Evolutionary conservation across 1,140 invertebrate genomes (phyloP).

Genomic region (Monomorium pharaonis): DNA sequence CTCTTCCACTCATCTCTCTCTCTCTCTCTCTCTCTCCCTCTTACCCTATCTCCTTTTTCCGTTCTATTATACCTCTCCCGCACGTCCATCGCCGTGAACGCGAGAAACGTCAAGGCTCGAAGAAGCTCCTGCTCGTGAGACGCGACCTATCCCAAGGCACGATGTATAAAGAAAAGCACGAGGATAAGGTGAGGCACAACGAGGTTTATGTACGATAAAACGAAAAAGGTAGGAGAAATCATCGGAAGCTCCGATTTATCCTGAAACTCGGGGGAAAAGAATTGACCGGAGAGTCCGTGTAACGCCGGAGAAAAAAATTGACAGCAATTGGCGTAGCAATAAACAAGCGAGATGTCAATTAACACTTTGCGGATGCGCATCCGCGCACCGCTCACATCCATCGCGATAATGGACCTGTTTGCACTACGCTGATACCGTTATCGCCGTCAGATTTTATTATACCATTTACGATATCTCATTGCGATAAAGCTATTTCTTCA

Average conservation of each 20-base stretch:
- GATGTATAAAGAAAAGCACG: slow-evolving; percentile 35
- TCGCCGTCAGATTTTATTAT: slow-evolving; percentile 21
- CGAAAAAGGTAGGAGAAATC: not conserved
- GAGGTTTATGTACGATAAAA: not conserved
- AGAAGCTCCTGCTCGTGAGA: slow-evolving; percentile 48
- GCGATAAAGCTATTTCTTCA: slow-evolving; percentile 22
- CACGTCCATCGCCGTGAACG: slow-evolving; percentile 52
- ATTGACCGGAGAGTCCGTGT: not conserved
- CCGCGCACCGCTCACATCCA: not conserved
- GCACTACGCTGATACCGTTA: not conserved
- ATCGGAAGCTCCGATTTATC: not conserved
- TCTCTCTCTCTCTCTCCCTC: not conserved
- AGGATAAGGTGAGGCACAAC: slow-evolving; percentile 6
- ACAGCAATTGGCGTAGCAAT: not conserved
- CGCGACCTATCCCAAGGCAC: slow-evolving; percentile 54
- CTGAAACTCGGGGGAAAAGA: not conserved
- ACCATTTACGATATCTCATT: slow-evolving; percentile 30
- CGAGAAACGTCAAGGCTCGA: slow-evolving; percentile 45
- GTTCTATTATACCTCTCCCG: slow-evolving; percentile 54
- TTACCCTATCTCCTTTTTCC: slow-evolving; percentile 12
- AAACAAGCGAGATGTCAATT: slow-evolving; percentile 18
- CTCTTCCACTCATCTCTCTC: not conserved
- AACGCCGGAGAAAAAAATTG: not conserved
- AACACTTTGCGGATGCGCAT: not conserved
- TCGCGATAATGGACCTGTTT: slow-evolving; percentile 12